Conservation (phyloP, 2,797 vertebrate genomes). For the Pelobates cultripes region DNA sequence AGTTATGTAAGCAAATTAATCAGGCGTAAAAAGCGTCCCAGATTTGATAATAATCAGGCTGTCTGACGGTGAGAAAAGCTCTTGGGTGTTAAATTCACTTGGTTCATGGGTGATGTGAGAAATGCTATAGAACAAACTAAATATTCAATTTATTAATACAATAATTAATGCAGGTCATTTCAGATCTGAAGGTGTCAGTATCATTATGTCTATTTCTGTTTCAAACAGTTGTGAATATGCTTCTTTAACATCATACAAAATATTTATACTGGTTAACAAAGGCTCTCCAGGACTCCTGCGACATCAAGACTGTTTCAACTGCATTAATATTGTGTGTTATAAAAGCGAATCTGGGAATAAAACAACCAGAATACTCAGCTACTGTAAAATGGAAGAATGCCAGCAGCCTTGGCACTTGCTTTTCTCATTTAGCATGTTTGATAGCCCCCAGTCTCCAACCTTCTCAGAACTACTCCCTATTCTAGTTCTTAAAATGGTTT, state of each 20-base stretch:
- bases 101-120: slow-evolving; percentile 30
- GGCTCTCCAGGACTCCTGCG: not conserved
- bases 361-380: too few species aligned
- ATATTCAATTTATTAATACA: slow-evolving; percentile 26
- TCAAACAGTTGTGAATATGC: slow-evolving; percentile 24
- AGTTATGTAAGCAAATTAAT: slow-evolving; percentile 51
- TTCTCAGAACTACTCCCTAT: too few species aligned
- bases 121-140: slow-evolving; percentile 30
- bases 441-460: too few species aligned
- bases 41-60: slow-evolving; percentile 46
- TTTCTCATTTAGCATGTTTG: too few species aligned
- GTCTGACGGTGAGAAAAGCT: slow-evolving; percentile 38
- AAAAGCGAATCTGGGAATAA: not conserved
- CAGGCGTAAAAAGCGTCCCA: slow-evolving; percentile 44
- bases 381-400: too few species aligned
- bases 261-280: slow-evolving; percentile 29
- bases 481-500: too few species aligned
- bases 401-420: too few species aligned
- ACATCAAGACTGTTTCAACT: not conserved
- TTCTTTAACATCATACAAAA: not conserved
- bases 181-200: slow-evolving; percentile 22
- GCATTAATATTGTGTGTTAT: not conserved
- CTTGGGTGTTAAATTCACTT: slow-evolving; percentile 30
- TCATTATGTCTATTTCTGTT: slow-evolving; percentile 19
- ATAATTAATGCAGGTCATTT: slow-evolving; percentile 32